These are phyloP conservation scores for Pseudomugil tenellus DNA, from an alignment of 2,797 vertebrate species.

Conservation along the genomic window DNA sequence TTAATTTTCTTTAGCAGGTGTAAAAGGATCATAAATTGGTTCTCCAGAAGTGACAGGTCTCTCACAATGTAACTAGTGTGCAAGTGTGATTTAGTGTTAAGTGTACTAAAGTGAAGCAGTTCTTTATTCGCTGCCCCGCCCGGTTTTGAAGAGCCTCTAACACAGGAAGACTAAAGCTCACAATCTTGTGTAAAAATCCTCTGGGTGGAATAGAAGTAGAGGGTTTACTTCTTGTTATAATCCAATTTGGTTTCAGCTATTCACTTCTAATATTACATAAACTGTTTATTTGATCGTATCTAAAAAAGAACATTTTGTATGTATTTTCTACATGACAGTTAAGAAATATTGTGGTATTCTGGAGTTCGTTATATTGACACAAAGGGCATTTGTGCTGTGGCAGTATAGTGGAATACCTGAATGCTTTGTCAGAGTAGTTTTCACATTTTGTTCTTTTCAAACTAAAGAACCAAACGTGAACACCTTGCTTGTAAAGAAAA, in stretches of 20 bases:
- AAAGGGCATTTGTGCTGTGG: background rate
- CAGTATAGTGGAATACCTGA: background rate
- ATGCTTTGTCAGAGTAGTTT: background rate
- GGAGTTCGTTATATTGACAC: background rate
- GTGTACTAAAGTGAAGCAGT: conserved; percentile 50
- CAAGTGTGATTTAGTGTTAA: conserved; percentile 52
- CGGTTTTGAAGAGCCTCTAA: conserved; percentile 55
- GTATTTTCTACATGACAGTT: conserved; percentile 17
- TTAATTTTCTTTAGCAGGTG: conserved; percentile 42
- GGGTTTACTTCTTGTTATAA: conserved; percentile 20
- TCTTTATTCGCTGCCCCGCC: conserved; percentile 48
- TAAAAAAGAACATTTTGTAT: conserved; percentile 22
- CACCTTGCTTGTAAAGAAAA: too few relatives aligned
- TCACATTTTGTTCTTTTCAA: background rate
- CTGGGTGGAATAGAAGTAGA: conserved; percentile 10
- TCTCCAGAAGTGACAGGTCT: conserved; percentile 52
- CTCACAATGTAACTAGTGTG: conserved; percentile 50
- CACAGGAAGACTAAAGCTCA: conserved; percentile 78
- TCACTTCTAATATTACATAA: conserved; percentile 26
- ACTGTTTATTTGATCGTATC: conserved; percentile 28
- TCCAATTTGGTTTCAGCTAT: conserved; percentile 17
- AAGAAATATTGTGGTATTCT: background rate
- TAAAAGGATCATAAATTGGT: conserved; percentile 57
- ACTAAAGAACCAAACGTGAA: background rate
- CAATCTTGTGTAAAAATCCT: conserved; percentile 56